Evolutionary conservation across 1,140 invertebrate species (phyloP), one percentile per base, ranked within the genome.

Genomic region (Cecropterus lyciades): DNA sequence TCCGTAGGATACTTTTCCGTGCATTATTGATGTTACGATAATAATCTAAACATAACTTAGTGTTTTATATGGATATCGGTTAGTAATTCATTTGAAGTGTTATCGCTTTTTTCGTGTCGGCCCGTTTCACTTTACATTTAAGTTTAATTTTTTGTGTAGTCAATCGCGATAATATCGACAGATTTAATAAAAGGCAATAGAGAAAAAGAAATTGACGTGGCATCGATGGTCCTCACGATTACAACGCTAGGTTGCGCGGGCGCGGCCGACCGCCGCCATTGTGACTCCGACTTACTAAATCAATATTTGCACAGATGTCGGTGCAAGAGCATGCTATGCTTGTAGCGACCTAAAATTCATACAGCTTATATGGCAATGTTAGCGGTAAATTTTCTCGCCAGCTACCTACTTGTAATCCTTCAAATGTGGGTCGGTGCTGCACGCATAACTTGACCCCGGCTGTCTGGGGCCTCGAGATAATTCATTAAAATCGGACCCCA

Each of bases 221-320:
- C 52, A 67, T 73, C 69, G 70, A 65, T 63, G 69, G 71, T 68
- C 60, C 67, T 69, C 66, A 55, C 43, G 62, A 67, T 68, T 60
- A 56, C 57, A 43, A 70, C 30, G 59, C 59, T 62, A 55, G n/a
- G 70, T 17, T 73, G 78, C 72, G 78, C 81, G 71, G 73, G 79
- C 84, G 73, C 73, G 76, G 65, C 66, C 75, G 56, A 68, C 69
- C 73, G 71, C 69, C 76, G 75, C 79, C 76, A 85, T 88, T 90
- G 83, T 87, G 73, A 69, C 78, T 88, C 73, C 86, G 71, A 82
- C 85, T 86, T 87, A 91, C 89, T 87, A 90, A 90, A 89, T 91
- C 89, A 91, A 91, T 91, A 91, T 91, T 91, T 90, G 89, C 85
- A 76, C 87, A 92, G 87, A 88, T 91, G 89, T 88, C 86, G 85